Evolutionary conservation across 2,113 vertebrate species (phyloP).

Genomic region (Scolopax mira): DNA sequence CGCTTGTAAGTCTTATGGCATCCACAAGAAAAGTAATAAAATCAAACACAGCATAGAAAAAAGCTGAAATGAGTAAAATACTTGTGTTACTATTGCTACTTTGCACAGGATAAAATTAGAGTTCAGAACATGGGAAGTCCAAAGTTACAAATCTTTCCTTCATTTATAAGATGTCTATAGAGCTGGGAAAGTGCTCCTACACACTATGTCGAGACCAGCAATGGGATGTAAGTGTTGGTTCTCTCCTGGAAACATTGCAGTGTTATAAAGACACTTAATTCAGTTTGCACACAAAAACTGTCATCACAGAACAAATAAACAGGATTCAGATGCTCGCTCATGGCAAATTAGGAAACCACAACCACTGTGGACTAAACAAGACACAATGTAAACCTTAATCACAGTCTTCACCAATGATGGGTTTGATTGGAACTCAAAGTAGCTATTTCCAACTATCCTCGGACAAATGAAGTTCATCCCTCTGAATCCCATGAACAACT

Average conservation of each 20-base stretch:
- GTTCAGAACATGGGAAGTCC: not conserved
- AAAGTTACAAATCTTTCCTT: not conserved
- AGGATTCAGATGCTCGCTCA: not conserved
- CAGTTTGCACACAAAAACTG: not conserved
- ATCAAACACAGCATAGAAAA: not conserved
- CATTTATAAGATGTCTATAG: not conserved
- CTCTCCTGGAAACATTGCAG: not conserved
- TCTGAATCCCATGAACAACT: not conserved
- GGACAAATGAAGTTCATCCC: not conserved
- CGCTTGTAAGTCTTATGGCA: not conserved
- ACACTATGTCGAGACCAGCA: not conserved
- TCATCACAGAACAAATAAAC: not conserved
- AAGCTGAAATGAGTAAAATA: not conserved
- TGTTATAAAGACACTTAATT: not conserved
- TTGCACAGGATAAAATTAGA: not conserved
- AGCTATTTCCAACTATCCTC: not conserved
- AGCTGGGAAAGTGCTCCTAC: not conserved
- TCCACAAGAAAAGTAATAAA: not conserved
- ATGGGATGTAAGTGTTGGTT: not conserved
- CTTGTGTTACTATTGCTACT: not conserved
- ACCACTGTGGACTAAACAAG: not conserved
- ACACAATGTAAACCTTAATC: fast-evolving
- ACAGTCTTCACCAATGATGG: not conserved
- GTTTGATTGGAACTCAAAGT: not conserved
- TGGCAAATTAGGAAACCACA: not conserved